These are phyloP conservation scores for Micrastur ruficollis DNA, from an alignment of 2,797 vertebrate species.

Conservation along the genomic window DNA sequence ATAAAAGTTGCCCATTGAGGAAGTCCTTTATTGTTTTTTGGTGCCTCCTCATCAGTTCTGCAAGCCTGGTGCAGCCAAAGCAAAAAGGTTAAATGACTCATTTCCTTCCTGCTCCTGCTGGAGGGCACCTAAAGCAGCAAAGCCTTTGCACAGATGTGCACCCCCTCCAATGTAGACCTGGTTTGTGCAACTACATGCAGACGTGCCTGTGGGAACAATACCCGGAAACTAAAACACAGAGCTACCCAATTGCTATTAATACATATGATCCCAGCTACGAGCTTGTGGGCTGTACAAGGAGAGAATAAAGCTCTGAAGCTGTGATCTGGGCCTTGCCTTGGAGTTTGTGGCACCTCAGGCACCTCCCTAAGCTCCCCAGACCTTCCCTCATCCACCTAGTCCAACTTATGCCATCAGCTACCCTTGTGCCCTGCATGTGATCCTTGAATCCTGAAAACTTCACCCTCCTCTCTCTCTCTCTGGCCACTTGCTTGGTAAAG, in stretches of 20 bases:
- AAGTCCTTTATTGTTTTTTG: slow-evolving; percentile 1
- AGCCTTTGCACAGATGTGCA: not conserved
- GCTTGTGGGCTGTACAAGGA: not conserved
- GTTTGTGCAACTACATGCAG: not conserved
- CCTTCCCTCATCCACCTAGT: not conserved
- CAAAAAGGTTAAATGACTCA: slow-evolving; percentile 42
- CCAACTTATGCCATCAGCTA: fast-evolving
- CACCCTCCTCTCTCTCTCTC: not conserved
- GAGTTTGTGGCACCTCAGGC: not conserved
- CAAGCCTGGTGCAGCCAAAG: not conserved
- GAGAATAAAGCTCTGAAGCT: not conserved
- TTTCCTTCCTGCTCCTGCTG: slow-evolving; percentile 54
- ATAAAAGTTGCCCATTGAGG: not conserved
- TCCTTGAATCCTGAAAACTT: not conserved
- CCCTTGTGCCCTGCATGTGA: not conserved
- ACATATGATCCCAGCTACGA: not conserved
- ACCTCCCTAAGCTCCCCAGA: not conserved
- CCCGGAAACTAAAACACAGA: not conserved
- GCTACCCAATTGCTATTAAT: not conserved
- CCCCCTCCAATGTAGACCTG: not conserved
- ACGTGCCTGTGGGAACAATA: slow-evolving; percentile 25
- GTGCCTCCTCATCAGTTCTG: slow-evolving; percentile 16
- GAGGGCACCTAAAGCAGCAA: not conserved
- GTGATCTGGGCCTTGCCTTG: not conserved
- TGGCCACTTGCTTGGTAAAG: not conserved